These are phyloP conservation scores for Aythya baeri DNA, from an alignment of 2,113 vertebrate species.

Conservation along the genomic window DNA sequence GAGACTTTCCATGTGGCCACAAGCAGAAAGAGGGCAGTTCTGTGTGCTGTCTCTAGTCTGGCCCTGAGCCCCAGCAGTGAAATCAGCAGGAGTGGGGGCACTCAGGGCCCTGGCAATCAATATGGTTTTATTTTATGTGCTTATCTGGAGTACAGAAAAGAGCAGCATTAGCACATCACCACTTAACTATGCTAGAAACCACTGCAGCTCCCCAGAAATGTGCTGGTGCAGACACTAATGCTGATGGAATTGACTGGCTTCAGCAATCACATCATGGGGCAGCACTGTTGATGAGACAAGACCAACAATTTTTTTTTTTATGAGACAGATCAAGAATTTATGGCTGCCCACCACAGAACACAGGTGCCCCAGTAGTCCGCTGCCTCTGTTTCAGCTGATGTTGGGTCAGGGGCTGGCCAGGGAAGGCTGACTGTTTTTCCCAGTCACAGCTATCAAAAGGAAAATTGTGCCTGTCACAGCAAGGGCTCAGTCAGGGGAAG, in stretches of 20 bases:
- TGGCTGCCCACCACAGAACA: not conserved
- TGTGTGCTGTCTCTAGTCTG: not conserved
- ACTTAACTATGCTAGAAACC: not conserved
- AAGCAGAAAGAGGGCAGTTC: not conserved
- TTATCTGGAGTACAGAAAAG: not conserved
- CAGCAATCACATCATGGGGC: not conserved
- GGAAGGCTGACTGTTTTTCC: not conserved
- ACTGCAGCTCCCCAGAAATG: not conserved
- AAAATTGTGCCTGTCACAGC: not conserved
- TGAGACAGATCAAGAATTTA: not conserved
- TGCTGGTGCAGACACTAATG: not conserved
- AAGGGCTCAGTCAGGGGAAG: not conserved
- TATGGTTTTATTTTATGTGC: not conserved
- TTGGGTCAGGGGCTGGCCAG: not conserved
- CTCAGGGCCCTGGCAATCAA: not conserved
- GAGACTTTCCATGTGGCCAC: not conserved
- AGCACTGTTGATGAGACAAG: not conserved
- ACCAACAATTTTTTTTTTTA: not conserved
- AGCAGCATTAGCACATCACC: not conserved
- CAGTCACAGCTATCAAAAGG: fast-evolving
- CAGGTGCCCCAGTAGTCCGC: not conserved
- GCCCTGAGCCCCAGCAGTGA: not conserved
- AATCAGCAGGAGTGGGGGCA: not conserved
- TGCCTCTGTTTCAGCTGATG: not conserved
- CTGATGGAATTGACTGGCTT: not conserved